These are phyloP conservation scores for Hippocampus mohnikei DNA, from an alignment of 2,113 vertebrate species.

Conservation along the genomic window DNA sequence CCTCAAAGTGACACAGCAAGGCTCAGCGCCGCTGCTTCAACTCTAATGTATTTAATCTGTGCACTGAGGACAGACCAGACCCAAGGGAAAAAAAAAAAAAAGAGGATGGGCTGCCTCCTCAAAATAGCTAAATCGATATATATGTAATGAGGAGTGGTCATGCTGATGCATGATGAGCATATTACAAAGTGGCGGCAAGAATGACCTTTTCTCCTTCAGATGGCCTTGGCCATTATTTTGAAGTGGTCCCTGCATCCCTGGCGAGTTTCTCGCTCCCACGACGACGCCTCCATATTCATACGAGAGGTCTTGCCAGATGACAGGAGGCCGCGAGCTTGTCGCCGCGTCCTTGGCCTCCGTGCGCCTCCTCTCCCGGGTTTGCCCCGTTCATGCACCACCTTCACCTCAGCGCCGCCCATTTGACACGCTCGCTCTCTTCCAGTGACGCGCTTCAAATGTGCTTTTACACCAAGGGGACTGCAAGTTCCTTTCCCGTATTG, in stretches of 20 bases:
- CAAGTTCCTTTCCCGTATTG: too few relatives aligned
- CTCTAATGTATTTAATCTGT: not conserved
- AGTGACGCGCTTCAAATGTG: not conserved
- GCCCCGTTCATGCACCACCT: constrained; percentile 8
- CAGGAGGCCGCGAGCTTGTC: not conserved
- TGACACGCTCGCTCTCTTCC: not conserved
- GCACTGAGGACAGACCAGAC: not conserved
- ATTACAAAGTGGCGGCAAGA: constrained; percentile 8
- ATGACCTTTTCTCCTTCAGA: constrained; percentile 30
- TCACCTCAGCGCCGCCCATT: not conserved
- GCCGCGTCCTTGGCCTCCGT: constrained; percentile 14
- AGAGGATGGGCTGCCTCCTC: not conserved
- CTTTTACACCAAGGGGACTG: not conserved
- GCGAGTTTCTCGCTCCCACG: constrained; percentile 31
- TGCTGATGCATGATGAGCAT: not conserved
- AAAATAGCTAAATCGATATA: constrained; percentile 19
- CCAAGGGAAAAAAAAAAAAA: too few relatives aligned
- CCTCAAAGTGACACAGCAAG: not conserved
- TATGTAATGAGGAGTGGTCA: constrained; percentile 11
- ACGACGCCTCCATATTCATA: constrained; percentile 11
- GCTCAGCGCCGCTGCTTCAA: not conserved
- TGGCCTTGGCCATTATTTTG: constrained; percentile 24
- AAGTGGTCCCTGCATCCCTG: constrained; percentile 13
- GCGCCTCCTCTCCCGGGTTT: not conserved
- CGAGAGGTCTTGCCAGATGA: not conserved